Conservation (phyloP, 2,797 vertebrate species). For the Chaenodraco wilsoni region DNA sequence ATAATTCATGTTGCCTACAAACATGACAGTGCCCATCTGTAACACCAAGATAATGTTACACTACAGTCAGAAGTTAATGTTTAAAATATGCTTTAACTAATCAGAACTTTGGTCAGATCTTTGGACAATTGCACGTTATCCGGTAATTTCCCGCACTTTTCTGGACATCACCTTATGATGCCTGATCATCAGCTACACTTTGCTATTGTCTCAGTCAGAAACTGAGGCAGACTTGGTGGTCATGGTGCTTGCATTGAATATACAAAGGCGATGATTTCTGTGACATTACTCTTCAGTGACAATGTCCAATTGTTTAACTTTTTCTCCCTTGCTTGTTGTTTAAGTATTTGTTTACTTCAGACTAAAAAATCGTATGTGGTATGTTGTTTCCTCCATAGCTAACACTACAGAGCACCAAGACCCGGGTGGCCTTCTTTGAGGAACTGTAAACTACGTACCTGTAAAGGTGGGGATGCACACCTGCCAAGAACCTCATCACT, state of each 20-base stretch:
- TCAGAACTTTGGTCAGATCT: too few species aligned
- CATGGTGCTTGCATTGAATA: conserved; percentile 1
- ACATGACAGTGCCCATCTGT: too few species aligned
- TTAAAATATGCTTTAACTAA: too few species aligned
- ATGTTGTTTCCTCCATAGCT: conserved; percentile 86
- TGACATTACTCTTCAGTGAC: neutral
- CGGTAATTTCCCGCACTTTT: too few species aligned
- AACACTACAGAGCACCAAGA: conserved; percentile 95
- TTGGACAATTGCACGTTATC: too few species aligned
- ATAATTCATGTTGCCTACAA: too few species aligned
- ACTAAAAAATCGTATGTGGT: neutral
- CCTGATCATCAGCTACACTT: neutral
- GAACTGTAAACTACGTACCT: conserved; percentile 85
- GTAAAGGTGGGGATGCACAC: conserved; percentile 8
- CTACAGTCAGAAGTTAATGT: too few species aligned
- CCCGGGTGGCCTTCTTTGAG: conserved; percentile 96
- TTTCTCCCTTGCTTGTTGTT: neutral
- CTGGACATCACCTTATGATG: neutral
- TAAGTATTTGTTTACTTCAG: conserved; percentile 32
- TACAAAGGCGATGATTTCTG: conserved; percentile 5
- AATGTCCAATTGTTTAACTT: conserved; percentile 19
- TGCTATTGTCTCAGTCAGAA: neutral
- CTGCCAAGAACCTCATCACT: conserved; percentile 20
- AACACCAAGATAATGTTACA: too few species aligned
- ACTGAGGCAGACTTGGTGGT: conserved; percentile 1